Evolutionary conservation across 1,140 invertebrate genomes (phyloP), one percentile per base, ranked within the genome.

Genomic region (Apis florea): DNA sequence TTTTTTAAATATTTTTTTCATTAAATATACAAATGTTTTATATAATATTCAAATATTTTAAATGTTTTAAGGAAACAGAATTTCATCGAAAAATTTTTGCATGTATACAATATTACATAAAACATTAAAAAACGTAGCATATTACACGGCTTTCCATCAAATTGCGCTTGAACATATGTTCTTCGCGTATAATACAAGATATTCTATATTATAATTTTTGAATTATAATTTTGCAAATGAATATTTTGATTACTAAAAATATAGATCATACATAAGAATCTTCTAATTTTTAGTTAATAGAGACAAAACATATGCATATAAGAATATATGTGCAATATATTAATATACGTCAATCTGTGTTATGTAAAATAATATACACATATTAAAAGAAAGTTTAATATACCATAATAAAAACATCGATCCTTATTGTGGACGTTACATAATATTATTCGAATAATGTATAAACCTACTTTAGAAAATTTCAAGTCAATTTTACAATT

Each of bases 341-440:
- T 67, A 79, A 69, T 78, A 83, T 90, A 89, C 88, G 88, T 90
- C 89, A 90, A 90, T 90, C 90, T 90, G 87, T 79, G 79, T 81
- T 24, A 58, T 75, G 71, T 40, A 51, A 64, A n/a, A 59, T 40
- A 6, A 61, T 61, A 31, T 68, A 61, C 69, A 67, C 67, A 40
- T 40, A 40, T 47, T 40, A 56, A 58, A 51, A 24, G n/a, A 61
- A 12, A 26, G 9, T 49, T 19, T 49, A 21, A n/a, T 58, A 54
- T 58, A 26, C 49, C 54, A 17, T 74, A 49, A 17, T 24, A 66
- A 64, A 53, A 80, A 12, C 8, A 64, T 26, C 11, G 15, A 49
- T 49, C 40, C 61, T 74, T 58, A 67, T 75, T 53, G 21, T 68
- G 53, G 72, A 67, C 61, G 40, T 58, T 66, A 61, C 19, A 79